phyloP scores from a whole-genome alignment of 2,113 vertebrate genomes.

The Suncus etruscus region DNA sequence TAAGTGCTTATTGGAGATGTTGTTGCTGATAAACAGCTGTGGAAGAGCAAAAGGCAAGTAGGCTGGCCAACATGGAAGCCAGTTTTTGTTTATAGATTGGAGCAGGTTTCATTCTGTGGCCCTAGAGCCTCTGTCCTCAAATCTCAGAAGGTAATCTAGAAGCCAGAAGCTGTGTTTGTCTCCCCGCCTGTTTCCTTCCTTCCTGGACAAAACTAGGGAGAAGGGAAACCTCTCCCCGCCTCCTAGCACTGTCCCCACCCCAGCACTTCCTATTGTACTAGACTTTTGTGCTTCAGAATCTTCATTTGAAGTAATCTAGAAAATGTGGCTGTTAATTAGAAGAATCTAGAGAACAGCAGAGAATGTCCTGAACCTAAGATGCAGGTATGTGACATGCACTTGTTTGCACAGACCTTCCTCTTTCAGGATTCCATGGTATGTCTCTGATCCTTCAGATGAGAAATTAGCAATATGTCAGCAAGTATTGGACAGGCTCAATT shows the following conservation, averaged over 20 bases:
- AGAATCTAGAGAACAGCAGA: conserved; percentile 8
- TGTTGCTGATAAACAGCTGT: conserved; percentile 63
- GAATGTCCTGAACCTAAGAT: not conserved
- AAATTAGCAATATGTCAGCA: not conserved
- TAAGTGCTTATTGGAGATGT: conserved; percentile 78
- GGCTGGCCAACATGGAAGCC: conserved; percentile 69
- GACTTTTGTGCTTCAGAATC: not conserved
- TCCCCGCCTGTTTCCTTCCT: conserved; percentile 7
- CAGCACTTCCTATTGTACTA: not conserved
- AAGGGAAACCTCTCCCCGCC: not conserved
- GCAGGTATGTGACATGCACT: not conserved
- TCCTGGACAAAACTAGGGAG: not conserved
- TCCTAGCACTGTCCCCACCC: not conserved
- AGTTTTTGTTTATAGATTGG: conserved; percentile 63
- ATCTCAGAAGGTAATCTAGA: conserved; percentile 11
- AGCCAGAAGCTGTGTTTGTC: not conserved
- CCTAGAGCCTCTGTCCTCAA: conserved; percentile 42
- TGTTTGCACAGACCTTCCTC: not conserved
- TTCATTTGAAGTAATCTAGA: conserved; percentile 47
- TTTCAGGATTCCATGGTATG: not conserved
- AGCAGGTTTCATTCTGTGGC: conserved; percentile 52
- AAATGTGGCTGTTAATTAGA: conserved; percentile 36
- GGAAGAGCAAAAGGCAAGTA: conserved; percentile 49
- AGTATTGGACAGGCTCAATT: not conserved
- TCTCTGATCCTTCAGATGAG: conserved; percentile 20